A percentile compares a stretch with the other conserved stretches of the same genome.
phyloP scores from a whole-genome alignment of 2,797 vertebrate species.

The Anas capensis region DNA sequence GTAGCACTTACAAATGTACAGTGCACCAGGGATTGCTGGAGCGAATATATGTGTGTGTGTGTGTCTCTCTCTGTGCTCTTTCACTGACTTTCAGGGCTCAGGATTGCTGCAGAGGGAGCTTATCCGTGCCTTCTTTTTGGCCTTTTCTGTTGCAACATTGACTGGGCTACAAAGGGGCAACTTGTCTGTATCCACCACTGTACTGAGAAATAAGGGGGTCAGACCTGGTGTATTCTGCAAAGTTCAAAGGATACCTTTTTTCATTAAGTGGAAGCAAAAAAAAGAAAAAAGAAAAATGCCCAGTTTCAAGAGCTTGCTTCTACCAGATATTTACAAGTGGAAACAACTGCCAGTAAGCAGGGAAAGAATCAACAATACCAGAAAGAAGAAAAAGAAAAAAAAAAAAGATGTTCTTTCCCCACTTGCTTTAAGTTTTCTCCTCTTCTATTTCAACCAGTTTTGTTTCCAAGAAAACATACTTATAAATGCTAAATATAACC shows the following conservation, averaged over 20 bases:
- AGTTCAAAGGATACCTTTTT: neutral
- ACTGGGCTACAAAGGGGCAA: neutral
- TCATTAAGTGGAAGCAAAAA: neutral
- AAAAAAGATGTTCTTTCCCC: neutral
- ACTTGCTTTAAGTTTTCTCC: neutral
- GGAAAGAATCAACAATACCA: neutral
- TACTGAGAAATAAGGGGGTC: neutral
- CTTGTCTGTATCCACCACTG: neutral
- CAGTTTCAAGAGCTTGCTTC: neutral
- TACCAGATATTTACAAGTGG: neutral
- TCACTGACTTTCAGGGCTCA: neutral
- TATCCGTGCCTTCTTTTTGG: neutral
- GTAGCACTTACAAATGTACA: slow-evolving; percentile 25
- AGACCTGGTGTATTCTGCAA: neutral
- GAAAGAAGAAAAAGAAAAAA: accelerated
- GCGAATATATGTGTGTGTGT: neutral
- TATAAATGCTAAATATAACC: neutral
- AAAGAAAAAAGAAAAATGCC: neutral
- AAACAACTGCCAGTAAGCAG: neutral
- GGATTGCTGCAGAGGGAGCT: slow-evolving; percentile 12
- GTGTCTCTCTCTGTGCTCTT: neutral
- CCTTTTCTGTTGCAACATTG: neutral
- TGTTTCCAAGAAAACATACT: neutral
- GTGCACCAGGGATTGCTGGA: neutral
- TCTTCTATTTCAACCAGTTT: neutral